phyloP scores from a whole-genome alignment of 2,888 invertebrate genomes.

The Oscheius sp. region DNA sequence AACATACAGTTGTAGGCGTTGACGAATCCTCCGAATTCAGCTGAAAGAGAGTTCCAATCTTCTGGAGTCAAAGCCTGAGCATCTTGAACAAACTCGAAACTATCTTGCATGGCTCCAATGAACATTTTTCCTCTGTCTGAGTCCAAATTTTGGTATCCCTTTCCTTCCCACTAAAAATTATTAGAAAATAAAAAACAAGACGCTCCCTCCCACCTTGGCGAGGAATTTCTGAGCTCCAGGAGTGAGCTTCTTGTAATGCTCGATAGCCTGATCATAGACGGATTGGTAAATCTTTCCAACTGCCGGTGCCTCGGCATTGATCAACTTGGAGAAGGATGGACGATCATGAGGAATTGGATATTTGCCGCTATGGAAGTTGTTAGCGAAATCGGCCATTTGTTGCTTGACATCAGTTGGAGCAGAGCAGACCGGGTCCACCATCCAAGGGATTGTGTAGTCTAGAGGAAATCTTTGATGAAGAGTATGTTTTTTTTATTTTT shows the following conservation, averaged over 20 bases:
- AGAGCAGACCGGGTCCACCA: background rate
- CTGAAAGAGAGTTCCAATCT: conserved; percentile 6
- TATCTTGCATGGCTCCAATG: background rate
- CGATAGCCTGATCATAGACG: background rate
- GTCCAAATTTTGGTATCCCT: background rate
- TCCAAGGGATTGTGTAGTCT: background rate
- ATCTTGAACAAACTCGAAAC: conserved; percentile 6
- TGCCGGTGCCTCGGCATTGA: background rate
- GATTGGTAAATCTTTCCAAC: conserved; percentile 1
- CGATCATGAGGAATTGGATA: conserved; percentile 6
- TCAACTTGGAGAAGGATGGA: background rate
- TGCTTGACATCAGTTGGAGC: background rate
- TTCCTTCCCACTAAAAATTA: conserved; percentile 6
- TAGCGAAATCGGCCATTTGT: conserved; percentile 3
- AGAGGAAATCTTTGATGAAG: background rate
- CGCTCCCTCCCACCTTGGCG: background rate
- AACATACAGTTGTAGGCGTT: conserved; percentile 2
- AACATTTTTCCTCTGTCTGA: conserved; percentile 15
- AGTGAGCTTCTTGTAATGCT: background rate
- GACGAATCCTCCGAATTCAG: background rate
- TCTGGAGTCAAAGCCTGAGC: background rate
- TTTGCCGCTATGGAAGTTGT: conserved; percentile 12
- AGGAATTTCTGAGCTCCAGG: conserved; percentile 3
- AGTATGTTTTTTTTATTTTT: too few relatives aligned
- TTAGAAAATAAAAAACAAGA: background rate